Conservation (phyloP, 2,113 vertebrate genomes). For the Notarius quadriscutis region DNA sequence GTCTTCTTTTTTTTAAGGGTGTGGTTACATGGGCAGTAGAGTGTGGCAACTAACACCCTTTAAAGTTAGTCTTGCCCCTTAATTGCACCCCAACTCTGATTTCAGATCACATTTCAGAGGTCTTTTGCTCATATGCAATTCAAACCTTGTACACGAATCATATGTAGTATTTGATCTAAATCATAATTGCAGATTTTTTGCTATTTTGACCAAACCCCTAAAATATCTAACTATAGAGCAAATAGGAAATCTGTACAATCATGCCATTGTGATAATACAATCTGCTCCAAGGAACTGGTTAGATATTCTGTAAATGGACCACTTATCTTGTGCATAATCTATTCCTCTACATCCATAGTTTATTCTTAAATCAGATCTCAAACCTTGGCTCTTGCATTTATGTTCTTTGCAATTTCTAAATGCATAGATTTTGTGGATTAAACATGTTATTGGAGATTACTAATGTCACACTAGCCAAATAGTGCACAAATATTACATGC, state of each 20-base stretch:
- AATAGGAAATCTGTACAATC: background rate
- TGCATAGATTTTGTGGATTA: background rate
- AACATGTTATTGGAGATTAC: background rate
- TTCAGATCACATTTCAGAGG: background rate
- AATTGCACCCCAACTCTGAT: background rate
- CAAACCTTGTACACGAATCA: background rate
- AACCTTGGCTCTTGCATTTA: background rate
- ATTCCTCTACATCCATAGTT: background rate
- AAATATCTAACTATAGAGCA: background rate
- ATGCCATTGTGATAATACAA: background rate
- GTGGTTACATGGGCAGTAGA: background rate
- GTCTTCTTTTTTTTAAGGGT: background rate
- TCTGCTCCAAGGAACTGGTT: background rate
- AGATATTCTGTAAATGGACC: background rate
- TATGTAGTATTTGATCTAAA: background rate
- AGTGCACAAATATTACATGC: background rate
- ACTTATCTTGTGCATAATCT: background rate
- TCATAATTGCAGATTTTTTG: background rate
- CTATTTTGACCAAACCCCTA: background rate
- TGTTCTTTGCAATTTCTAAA: background rate
- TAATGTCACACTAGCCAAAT: background rate
- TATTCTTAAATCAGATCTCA: background rate
- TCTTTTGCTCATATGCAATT: background rate
- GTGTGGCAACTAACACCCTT: background rate
- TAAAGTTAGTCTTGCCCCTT: background rate